Percentiles rank a stretch among this genome's conserved stretches.
phyloP scores from a whole-genome alignment of 2,797 vertebrate species.

The Ptychadena robeensis region DNA sequence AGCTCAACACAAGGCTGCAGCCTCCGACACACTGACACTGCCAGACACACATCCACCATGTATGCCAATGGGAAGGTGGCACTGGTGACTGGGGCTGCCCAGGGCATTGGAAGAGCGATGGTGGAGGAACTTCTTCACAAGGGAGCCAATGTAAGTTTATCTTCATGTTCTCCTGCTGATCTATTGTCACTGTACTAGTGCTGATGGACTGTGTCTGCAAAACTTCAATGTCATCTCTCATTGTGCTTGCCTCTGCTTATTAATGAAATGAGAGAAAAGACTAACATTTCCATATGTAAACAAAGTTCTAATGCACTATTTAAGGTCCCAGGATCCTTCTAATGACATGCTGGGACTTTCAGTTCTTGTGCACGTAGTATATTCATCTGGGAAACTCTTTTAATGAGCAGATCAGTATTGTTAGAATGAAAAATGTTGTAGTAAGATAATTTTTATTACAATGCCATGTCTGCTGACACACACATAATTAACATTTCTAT shows the following conservation, averaged over 20 bases:
- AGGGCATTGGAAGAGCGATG: constrained; percentile 86
- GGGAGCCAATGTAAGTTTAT: constrained; percentile 74
- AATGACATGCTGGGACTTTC: too few relatives aligned
- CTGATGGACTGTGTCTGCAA: neutral
- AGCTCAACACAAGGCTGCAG: neutral
- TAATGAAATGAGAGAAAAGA: too few relatives aligned
- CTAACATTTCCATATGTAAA: too few relatives aligned
- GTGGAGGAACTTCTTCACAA: constrained; percentile 75
- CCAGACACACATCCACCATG: constrained; percentile 72
- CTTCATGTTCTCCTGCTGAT: neutral
- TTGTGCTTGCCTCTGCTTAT: neutral
- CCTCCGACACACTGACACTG: too few relatives aligned
- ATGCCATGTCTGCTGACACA: too few relatives aligned
- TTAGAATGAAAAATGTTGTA: too few relatives aligned
- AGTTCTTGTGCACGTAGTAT: neutral
- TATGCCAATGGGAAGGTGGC: constrained; percentile 86
- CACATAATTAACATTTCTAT: too few relatives aligned
- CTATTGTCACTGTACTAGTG: neutral
- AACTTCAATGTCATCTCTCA: neutral
- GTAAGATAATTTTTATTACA: too few relatives aligned
- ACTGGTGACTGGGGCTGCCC: constrained; percentile 88
- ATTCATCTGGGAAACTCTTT: neutral
- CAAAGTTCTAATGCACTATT: too few relatives aligned
- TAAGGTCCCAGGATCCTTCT: too few relatives aligned
- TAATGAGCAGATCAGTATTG: too few relatives aligned